These are phyloP conservation scores for Bombyx mandarina DNA, from an alignment of 1,140 invertebrate genomes.

Conservation along the genomic window DNA sequence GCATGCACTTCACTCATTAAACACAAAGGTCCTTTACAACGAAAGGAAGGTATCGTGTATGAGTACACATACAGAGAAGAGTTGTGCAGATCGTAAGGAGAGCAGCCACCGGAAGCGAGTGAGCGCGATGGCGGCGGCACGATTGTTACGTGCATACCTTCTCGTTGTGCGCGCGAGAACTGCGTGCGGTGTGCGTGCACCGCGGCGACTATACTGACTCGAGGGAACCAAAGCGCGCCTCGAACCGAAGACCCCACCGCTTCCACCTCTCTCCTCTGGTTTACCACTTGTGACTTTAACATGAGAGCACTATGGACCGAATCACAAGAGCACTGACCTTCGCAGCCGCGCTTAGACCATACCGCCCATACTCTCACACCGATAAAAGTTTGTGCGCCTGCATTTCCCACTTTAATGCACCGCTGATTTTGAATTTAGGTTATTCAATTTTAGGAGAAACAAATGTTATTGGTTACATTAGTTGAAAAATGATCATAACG, in stretches of 20 bases:
- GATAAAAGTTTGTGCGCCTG: slow-evolving; percentile 1
- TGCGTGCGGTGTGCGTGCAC: slow-evolving; percentile 68
- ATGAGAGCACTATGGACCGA: slow-evolving; percentile 51
- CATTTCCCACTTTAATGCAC: too few species aligned
- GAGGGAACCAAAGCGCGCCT: slow-evolving; percentile 45
- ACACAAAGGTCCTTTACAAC: too few species aligned
- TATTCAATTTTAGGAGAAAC: too few species aligned
- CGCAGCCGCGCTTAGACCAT: slow-evolving; percentile 21
- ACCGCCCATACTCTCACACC: slow-evolving; percentile 4
- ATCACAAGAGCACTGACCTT: slow-evolving; percentile 62
- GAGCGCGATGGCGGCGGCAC: slow-evolving; percentile 28
- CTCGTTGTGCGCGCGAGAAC: slow-evolving; percentile 65
- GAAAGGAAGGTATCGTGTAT: too few species aligned
- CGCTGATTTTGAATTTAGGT: too few species aligned
- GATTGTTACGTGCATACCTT: slow-evolving; percentile 52
- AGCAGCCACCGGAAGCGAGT: slow-evolving; percentile 59
- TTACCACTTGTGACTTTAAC: slow-evolving; percentile 57
- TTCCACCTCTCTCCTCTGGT: slow-evolving; percentile 48
- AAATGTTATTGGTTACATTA: too few species aligned
- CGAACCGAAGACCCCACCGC: slow-evolving; percentile 54
- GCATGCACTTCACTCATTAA: too few species aligned
- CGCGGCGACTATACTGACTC: slow-evolving; percentile 59
- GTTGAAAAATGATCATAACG: too few species aligned
- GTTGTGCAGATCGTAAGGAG: slow-evolving; percentile 18
- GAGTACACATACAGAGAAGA: too few species aligned